Evolutionary conservation across 2,888 invertebrate genomes (phyloP).

Genomic region (Baccha elongata): DNA sequence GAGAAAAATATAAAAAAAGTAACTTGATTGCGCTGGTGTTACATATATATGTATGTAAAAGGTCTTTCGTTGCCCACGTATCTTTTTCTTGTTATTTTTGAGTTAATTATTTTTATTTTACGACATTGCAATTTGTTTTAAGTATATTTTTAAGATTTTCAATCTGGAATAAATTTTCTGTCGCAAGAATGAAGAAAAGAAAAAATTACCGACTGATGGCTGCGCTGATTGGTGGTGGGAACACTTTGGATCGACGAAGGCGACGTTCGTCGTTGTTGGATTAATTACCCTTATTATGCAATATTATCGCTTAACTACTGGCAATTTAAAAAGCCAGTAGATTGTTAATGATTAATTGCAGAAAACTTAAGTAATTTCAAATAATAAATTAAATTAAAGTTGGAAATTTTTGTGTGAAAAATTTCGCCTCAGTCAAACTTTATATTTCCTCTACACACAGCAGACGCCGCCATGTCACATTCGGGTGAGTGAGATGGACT

Average conservation of each 20-base stretch:
- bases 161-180: slow-evolving; percentile 73
- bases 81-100: slow-evolving; percentile 41
- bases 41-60: slow-evolving; percentile 45
- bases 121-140: slow-evolving; percentile 25
- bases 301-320: slow-evolving; percentile 27
- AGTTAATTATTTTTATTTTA: slow-evolving; percentile 23
- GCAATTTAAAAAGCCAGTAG: slow-evolving; percentile 14
- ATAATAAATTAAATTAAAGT: slow-evolving; percentile 54
- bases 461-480: slow-evolving; percentile 74
- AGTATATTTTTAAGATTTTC: slow-evolving; percentile 32
- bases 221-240: slow-evolving; percentile 68
- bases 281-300: slow-evolving; percentile 68
- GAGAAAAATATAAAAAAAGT: slow-evolving; percentile 51
- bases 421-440: slow-evolving; percentile 68
- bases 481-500: slow-evolving; percentile 62
- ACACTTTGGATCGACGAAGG: slow-evolving; percentile 69
- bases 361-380: slow-evolving; percentile 68
- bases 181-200: slow-evolving; percentile 71
- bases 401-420: slow-evolving; percentile 63
- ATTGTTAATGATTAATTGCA: slow-evolving; percentile 30
- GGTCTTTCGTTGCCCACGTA: slow-evolving; percentile 53
- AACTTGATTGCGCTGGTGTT: slow-evolving; percentile 63
- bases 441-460: slow-evolving; percentile 67
- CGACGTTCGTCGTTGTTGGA: slow-evolving; percentile 46
- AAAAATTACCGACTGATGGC: slow-evolving; percentile 74